These are phyloP conservation scores for Peucedramus taeniatus DNA, from an alignment of 2,113 vertebrate species.

Conservation along the genomic window DNA sequence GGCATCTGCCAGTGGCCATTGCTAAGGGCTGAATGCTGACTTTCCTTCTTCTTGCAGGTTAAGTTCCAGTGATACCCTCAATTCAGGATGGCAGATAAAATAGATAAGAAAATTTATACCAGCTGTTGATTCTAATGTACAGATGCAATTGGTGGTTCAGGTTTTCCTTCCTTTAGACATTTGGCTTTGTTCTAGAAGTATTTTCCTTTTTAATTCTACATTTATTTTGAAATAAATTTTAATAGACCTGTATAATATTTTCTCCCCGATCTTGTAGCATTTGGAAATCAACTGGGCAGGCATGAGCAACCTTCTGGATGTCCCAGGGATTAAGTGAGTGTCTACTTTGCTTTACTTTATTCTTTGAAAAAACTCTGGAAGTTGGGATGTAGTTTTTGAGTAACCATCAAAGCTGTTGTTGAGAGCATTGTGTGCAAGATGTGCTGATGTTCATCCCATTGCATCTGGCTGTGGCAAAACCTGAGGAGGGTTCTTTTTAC, in stretches of 20 bases:
- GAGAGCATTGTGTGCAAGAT: background rate
- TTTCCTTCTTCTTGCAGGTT: background rate
- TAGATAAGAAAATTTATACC: background rate
- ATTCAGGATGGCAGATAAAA: background rate
- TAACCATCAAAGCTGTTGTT: background rate
- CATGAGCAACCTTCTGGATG: constrained; percentile 89
- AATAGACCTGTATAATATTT: background rate
- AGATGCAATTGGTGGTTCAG: background rate
- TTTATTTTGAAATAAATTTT: background rate
- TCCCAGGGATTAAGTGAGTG: constrained; percentile 86
- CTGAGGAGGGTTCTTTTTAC: background rate
- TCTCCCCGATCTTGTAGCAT: constrained; percentile 51
- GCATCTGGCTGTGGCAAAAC: background rate
- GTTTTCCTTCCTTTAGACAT: background rate
- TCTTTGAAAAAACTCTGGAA: background rate
- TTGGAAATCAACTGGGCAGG: constrained; percentile 94
- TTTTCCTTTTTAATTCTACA: background rate
- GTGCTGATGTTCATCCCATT: background rate
- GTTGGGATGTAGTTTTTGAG: background rate
- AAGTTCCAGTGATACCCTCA: background rate
- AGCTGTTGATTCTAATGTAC: background rate
- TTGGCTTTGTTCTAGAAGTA: background rate
- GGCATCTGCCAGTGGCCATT: background rate
- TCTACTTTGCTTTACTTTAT: background rate
- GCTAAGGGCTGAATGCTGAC: background rate